Evolutionary conservation across 23 tunicate species (phyloP), one percentile per base, ranked within the genome.

Genomic region (Diplosoma virens): DNA sequence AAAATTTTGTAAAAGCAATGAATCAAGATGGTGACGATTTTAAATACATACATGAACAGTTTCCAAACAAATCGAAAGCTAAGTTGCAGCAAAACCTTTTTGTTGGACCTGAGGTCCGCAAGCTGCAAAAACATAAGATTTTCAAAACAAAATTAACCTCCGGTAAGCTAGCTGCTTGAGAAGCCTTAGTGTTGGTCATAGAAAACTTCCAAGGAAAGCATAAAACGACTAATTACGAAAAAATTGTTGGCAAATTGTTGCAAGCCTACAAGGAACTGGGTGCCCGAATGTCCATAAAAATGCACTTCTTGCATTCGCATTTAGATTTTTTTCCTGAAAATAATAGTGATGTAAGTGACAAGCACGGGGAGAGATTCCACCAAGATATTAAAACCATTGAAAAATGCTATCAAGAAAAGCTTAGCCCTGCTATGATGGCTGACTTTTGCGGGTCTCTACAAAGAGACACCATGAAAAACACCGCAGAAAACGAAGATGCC

Each of bases 1-100:
- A 66, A 66, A 66, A 0, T 29, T 66, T 66, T 1, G 72, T 66
- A 21, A 66, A 66, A 66, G 72, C 72, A 14, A 66, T 66, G 72
- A 41, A 66, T 66, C 45, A 14, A 26, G 18, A 25, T 18, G 72
- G 72, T 32, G 72, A 66, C 0, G 45, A 41, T 14, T 66, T 66
- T 25, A 66, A 66, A 16, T 59, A 59, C 16, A 0, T 29, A 33
- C 18, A 66, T 16, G 24, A 66, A 32, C 11, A 0, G 45, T 66
- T 66, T 1, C n/a, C n/a, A 25, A 7, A 25, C 37, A 66, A 33
- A 0, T 41, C 0, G 18, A 25, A 59, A 0, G 66, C 72, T 27
- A 66, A 55, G 23, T 18, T 9, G 61, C n/a, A 55, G 45, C 45
- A 32, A 32, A 21, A 41, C 45, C 11, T 66, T 25, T 66, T 66